Conservation (phyloP, 2,113 vertebrate genomes). For the Cinclus cinclus region DNA sequence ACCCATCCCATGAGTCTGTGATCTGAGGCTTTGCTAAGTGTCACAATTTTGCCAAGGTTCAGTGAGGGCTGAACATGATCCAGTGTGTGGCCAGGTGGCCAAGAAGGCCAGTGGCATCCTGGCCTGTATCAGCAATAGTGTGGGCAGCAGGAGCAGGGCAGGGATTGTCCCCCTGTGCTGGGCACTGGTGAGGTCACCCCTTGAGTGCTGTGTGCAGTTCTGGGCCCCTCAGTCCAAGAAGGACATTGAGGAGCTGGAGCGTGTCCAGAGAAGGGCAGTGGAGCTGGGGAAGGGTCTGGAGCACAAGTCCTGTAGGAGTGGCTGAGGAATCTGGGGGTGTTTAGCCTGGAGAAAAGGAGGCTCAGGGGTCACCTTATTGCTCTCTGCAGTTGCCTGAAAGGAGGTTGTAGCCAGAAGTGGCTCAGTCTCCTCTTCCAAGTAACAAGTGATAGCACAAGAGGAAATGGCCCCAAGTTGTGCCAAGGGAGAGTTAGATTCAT, state of each 20-base stretch:
- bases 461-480: not conserved
- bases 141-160: not conserved
- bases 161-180: rapidly evolving
- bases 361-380: rapidly evolving
- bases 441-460: not conserved
- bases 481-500: not conserved
- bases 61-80: not conserved
- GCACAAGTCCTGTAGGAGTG: rapidly evolving
- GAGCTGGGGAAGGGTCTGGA: not conserved
- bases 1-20: not conserved
- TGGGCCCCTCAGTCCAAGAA: rapidly evolving
- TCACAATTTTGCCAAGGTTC: not conserved
- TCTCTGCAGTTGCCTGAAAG: not conserved
- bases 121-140: rapidly evolving
- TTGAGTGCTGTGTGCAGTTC: not conserved
- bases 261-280: rapidly evolving
- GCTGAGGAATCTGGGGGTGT: not conserved
- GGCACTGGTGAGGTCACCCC: not conserved
- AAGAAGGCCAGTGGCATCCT: not conserved
- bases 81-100: rapidly evolving
- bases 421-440: not conserved
- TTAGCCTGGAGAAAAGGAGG: not conserved
- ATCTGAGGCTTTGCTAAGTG: not conserved
- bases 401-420: not conserved
- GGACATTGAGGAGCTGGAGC: rapidly evolving